Evolutionary conservation across 1,140 invertebrate species (phyloP).

Genomic region (Helicorthomorpha holstii): DNA sequence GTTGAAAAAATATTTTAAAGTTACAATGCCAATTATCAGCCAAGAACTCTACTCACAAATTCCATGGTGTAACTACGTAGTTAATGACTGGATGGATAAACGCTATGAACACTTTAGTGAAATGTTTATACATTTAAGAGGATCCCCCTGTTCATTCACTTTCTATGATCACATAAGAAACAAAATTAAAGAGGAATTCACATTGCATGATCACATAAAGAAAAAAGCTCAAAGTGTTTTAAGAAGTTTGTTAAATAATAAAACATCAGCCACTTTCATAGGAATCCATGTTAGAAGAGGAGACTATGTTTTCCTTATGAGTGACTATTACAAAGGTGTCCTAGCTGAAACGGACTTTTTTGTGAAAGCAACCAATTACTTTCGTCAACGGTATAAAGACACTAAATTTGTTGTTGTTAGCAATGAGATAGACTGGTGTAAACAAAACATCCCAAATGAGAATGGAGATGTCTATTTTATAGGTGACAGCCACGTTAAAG

Average conservation of each 20-base stretch:
- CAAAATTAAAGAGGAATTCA: slow-evolving; percentile 1
- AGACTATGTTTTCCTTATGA: slow-evolving; percentile 35
- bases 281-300: slow-evolving; percentile 41
- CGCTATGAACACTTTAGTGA: background rate
- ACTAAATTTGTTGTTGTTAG: slow-evolving; percentile 39
- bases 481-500: slow-evolving; percentile 20
- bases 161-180: slow-evolving; percentile 5
- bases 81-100: slow-evolving; percentile 2
- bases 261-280: slow-evolving; percentile 24
- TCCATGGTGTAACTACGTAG: too few species aligned
- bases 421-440: slow-evolving; percentile 42
- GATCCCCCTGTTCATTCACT: slow-evolving; percentile 5
- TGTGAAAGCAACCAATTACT: slow-evolving; percentile 35
- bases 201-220: background rate
- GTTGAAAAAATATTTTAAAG: too few species aligned
- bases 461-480: slow-evolving; percentile 30
- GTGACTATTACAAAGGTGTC: slow-evolving; percentile 17
- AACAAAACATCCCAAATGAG: slow-evolving; percentile 16
- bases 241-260: background rate
- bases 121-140: background rate
- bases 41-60: too few species aligned
- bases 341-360: slow-evolving; percentile 28
- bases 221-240: background rate
- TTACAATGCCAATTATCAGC: too few species aligned
- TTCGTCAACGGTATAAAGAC: slow-evolving; percentile 27